Base-by-base conservation (phyloP, 1,140 invertebrate genomes). In the Drosophila pectinifera region DNA sequence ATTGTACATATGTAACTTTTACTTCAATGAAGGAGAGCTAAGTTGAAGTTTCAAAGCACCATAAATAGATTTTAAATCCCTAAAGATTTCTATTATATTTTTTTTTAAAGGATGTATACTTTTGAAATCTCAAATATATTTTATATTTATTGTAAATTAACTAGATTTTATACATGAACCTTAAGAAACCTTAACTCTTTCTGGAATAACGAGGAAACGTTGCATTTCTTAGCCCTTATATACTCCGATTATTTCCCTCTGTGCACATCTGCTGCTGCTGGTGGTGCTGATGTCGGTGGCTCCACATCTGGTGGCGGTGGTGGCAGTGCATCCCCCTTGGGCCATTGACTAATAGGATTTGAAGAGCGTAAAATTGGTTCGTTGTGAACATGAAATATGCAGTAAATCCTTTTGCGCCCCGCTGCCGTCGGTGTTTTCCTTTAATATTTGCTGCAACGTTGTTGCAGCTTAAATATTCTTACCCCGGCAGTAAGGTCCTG, bases 301-400 rank as follows among this genome's bases (percentile, higher is more conserved):
- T 42, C 45, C 58, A 62, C 36, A 34, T 16, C 54, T 68, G 61
- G 58, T 62, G 57, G 56, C 20, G 16, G 11, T 31, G 67, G 39
- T 73, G 56, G 39, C 49, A 58, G 31, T 45, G 78, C 81, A 80
- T 85, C 83, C 83, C 83, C 83, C 86, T 69, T 73, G 84, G 90
- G 90, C 91, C 86, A 90, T 91, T 90, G 91, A 92, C 91, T 92
- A 92, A 92, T 92, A 91, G 91, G 91, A 92, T 92, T 92, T 92
- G 91, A 92, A 92, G 91, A 92, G 91, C 91, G 91, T 92, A 92
- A 92, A 92, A 92, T 92, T 92, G 91, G 91, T 92, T 92, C 91
- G 91, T 86, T 92, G 91, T 92, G 91, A 92, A 92, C 91, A 92
- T 92, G 83, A 92, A 92, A 92, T 92, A 92, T 92, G 91, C 86